Evolutionary conservation across 1,140 invertebrate genomes (phyloP).

Genomic region (Zaprionus gabonicus): DNA sequence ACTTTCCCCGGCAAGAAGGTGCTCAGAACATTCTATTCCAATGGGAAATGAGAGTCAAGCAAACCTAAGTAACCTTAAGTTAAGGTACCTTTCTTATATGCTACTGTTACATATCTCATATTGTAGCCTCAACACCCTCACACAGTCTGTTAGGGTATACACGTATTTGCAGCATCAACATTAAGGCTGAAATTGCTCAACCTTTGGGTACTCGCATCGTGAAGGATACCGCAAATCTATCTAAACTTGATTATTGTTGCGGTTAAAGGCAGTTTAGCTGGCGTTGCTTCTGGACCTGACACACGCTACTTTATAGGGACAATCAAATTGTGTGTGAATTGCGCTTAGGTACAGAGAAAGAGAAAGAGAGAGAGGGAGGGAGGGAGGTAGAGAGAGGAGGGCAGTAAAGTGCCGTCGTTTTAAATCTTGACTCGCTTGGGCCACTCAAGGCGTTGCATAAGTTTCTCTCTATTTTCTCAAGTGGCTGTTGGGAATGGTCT

Average conservation of each 20-base stretch:
- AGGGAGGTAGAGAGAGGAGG: neutral
- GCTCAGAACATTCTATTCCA: neutral
- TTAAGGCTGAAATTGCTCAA: slow-evolving; percentile 8
- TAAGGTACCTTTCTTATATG: too few relatives aligned
- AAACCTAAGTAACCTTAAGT: neutral
- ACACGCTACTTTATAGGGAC: neutral
- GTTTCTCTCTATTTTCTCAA: neutral
- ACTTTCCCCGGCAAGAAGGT: neutral
- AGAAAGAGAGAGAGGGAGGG: neutral
- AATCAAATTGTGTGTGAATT: slow-evolving; percentile 4
- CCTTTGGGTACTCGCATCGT: neutral
- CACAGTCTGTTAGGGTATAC: neutral
- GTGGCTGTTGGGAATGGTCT: neutral
- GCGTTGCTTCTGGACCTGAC: neutral
- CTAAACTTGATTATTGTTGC: slow-evolving; percentile 7
- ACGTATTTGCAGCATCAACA: neutral
- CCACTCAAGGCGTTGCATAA: slow-evolving; percentile 35
- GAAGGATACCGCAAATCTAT: slow-evolving; percentile 16
- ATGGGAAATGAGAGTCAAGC: neutral
- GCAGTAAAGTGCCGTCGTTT: neutral
- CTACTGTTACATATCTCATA: neutral
- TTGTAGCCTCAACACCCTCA: neutral
- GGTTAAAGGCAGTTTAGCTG: neutral
- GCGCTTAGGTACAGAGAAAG: neutral
- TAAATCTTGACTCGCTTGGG: neutral